Conservation (phyloP, 23 tunicate genomes). For the Botrylloides violaceus region DNA sequence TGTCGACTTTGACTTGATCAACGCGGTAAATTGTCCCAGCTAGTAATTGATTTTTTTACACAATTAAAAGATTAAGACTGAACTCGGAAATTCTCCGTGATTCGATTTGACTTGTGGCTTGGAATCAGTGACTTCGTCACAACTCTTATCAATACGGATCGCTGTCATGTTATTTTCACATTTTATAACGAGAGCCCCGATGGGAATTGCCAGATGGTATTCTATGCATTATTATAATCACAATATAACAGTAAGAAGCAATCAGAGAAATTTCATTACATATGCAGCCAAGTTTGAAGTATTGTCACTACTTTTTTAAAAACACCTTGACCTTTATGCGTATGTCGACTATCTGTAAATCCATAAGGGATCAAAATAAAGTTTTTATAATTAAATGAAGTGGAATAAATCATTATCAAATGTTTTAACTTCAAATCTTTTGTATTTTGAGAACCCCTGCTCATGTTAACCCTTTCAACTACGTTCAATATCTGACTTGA, state of each 20-base stretch:
- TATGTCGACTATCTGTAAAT: not conserved
- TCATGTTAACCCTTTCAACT: not conserved
- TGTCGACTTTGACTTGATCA: too few relatives aligned
- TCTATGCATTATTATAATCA: not conserved
- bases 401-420: conserved; percentile 25
- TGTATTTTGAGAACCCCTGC: not conserved
- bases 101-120: too few relatives aligned
- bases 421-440: conserved; percentile 10
- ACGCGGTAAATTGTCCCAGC: too few relatives aligned
- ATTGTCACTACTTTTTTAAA: not conserved
- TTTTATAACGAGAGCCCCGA: not conserved
- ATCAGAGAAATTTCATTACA: conserved; percentile 22
- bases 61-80: too few relatives aligned
- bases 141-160: too few relatives aligned
- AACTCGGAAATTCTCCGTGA: too few relatives aligned
- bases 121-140: too few relatives aligned
- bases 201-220: not conserved
- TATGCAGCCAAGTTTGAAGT: not conserved
- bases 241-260: conserved; percentile 1
- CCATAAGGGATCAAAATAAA: not conserved
- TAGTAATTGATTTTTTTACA: too few relatives aligned
- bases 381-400: conserved; percentile 5
- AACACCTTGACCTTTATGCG: conserved; percentile 2
- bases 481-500: too few relatives aligned
- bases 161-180: too few relatives aligned